phyloP scores from a whole-genome alignment of 2,113 vertebrate genomes.

The Calcarius ornatus region DNA sequence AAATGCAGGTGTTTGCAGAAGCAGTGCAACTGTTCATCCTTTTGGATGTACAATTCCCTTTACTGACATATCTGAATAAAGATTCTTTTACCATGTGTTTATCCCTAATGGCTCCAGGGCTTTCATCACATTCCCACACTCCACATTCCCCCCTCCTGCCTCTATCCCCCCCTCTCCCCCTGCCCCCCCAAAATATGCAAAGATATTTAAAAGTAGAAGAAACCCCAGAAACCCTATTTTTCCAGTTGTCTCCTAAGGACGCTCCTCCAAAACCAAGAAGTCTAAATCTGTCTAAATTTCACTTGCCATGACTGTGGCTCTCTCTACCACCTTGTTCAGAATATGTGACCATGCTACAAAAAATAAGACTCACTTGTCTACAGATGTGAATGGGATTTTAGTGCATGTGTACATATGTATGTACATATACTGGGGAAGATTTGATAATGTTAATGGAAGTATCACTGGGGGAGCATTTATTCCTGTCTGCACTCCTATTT shows the following conservation, averaged over 20 bases:
- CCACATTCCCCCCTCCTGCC: fast-evolving
- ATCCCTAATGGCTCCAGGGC: not conserved
- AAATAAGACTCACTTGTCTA: not conserved
- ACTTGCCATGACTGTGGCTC: not conserved
- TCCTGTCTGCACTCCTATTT: not conserved
- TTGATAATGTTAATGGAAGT: not conserved
- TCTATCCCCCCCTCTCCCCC: not conserved
- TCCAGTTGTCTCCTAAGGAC: not conserved
- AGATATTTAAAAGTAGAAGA: not conserved
- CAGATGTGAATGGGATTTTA: not conserved
- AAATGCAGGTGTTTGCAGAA: conserved; percentile 4
- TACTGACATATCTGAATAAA: not conserved
- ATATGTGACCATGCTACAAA: not conserved
- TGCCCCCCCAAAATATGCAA: not conserved
- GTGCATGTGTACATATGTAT: not conserved
- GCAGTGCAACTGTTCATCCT: not conserved
- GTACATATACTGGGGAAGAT: not conserved
- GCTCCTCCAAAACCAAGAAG: not conserved
- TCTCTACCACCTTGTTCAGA: not conserved
- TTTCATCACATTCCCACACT: not conserved
- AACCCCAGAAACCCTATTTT: not conserved
- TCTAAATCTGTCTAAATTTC: not conserved
- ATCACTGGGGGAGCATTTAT: not conserved
- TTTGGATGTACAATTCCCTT: not conserved
- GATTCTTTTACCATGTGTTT: not conserved